Evolutionary conservation across 2,888 invertebrate genomes (phyloP).

Genomic region (Stratiomys singularior): DNA sequence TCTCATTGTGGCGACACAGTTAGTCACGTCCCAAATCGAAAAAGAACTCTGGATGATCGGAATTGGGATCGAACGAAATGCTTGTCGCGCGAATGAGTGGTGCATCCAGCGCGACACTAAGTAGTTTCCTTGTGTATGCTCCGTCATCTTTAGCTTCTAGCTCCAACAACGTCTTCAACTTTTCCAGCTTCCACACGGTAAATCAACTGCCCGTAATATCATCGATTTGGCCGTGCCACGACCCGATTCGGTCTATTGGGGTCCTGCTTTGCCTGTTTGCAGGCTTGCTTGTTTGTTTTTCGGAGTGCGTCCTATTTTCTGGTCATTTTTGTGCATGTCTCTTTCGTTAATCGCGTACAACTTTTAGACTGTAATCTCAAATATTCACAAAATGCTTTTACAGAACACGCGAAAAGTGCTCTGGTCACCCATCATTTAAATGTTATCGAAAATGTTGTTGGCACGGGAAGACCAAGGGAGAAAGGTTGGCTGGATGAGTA

Average conservation of each 20-base stretch:
- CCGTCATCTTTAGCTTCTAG: conserved; percentile 24
- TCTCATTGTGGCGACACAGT: conserved; percentile 23
- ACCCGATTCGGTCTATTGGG: conserved; percentile 26
- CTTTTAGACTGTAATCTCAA: conserved; percentile 50
- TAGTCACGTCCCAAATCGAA: background rate
- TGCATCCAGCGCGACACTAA: background rate
- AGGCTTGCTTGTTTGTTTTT: conserved; percentile 27
- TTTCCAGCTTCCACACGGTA: conserved; percentile 14
- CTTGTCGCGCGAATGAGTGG: background rate
- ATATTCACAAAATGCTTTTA: conserved; percentile 51
- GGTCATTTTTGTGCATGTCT: conserved; percentile 50
- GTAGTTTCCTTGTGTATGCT: conserved; percentile 4
- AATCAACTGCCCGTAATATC: conserved; percentile 29
- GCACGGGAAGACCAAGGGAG: background rate
- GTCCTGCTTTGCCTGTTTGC: background rate
- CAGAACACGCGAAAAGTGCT: conserved; percentile 52
- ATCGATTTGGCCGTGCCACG: conserved; percentile 38
- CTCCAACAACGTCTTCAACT: background rate
- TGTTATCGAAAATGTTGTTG: conserved; percentile 42
- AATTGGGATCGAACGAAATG: background rate
- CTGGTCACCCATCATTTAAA: conserved; percentile 53
- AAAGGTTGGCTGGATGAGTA: background rate
- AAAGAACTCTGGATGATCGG: background rate
- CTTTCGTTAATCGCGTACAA: conserved; percentile 50
- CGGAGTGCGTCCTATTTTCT: conserved; percentile 29